Conservation (phyloP, 1,140 invertebrate species). For the Scaptomyza graminum region DNA sequence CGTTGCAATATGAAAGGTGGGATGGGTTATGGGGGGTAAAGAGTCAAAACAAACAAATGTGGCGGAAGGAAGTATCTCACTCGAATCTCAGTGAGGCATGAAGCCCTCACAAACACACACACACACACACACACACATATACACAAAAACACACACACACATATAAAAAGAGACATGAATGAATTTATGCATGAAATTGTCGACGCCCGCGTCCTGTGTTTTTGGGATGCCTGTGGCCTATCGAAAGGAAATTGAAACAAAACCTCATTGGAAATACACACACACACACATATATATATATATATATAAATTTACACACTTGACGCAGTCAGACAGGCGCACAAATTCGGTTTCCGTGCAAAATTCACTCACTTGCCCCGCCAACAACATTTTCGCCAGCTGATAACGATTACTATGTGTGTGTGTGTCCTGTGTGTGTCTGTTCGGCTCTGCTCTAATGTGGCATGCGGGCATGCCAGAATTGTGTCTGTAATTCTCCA, state of each 20-base stretch:
- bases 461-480: constrained; percentile 66
- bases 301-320: not conserved
- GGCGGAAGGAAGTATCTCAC: constrained; percentile 80
- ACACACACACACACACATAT: constrained; percentile 6
- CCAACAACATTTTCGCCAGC: constrained; percentile 65
- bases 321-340: constrained; percentile 64
- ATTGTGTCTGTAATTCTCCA: constrained; percentile 29
- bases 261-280: constrained; percentile 75
- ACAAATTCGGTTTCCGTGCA: constrained; percentile 66
- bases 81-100: constrained; percentile 76
- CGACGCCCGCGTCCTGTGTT: constrained; percentile 75
- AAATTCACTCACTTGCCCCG: constrained; percentile 54
- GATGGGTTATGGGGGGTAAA: not conserved
- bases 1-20: constrained; percentile 4
- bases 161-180: constrained; percentile 35
- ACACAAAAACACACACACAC: constrained; percentile 2
- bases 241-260: constrained; percentile 82
- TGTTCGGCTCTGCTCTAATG: constrained; percentile 31
- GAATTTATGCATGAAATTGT: constrained; percentile 82
- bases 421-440: constrained; percentile 6
- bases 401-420: constrained; percentile 57
- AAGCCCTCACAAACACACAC: constrained; percentile 29
- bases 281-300: constrained; percentile 1
- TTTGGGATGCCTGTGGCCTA: constrained; percentile 76
- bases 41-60: constrained; percentile 61